Conservation (phyloP, 2,797 vertebrate genomes). For the Numenius phaeopus region DNA sequence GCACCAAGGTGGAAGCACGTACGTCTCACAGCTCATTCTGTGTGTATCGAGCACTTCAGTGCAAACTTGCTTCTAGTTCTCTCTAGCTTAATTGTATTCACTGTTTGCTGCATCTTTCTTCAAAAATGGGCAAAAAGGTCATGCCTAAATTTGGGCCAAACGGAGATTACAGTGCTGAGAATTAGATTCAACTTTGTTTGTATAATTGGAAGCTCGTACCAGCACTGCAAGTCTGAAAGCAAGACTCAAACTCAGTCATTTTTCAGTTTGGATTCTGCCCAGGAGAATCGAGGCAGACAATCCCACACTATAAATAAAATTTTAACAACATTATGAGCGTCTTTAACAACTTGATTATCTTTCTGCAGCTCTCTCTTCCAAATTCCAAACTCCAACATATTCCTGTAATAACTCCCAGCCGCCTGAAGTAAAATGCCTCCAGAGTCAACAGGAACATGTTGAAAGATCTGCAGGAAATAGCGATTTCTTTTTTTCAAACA, state of each 20-base stretch:
- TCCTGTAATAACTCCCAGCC: neutral
- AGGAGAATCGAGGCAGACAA: neutral
- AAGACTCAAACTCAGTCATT: neutral
- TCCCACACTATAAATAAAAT: neutral
- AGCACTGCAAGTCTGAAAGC: neutral
- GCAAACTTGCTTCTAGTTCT: neutral
- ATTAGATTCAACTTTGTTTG: neutral
- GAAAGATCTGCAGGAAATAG: neutral
- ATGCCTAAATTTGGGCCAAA: neutral
- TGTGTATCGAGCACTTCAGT: neutral
- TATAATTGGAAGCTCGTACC: neutral
- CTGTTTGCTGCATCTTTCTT: neutral
- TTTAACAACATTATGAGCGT: neutral
- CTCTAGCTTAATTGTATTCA: neutral
- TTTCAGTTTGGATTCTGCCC: neutral
- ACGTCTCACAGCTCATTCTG: fast-evolving
- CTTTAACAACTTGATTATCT: neutral
- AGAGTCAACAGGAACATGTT: neutral
- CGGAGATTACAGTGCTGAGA: neutral
- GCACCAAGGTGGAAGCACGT: neutral
- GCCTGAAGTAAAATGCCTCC: neutral
- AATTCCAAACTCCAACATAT: neutral
- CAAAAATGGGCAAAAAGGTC: neutral
- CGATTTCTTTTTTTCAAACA: neutral
- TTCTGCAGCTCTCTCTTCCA: neutral